Percentiles rank a stretch among this genome's conserved stretches.
phyloP scores from a whole-genome alignment of 2,797 vertebrate species.

The Tokudaia tokunoshimensis region DNA sequence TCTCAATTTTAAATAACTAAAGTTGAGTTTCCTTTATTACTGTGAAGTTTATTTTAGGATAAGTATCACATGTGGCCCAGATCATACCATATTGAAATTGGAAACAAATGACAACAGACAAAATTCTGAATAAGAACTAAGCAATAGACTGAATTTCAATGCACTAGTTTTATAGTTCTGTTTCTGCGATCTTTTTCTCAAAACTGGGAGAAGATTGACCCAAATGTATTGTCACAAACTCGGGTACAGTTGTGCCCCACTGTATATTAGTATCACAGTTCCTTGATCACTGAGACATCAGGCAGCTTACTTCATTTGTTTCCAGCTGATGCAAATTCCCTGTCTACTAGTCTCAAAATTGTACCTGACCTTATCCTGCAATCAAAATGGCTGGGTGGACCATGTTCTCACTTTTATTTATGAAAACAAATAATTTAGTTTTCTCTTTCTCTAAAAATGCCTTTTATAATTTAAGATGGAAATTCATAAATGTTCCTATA shows the following conservation, averaged over 20 bases:
- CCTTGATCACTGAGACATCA: not conserved
- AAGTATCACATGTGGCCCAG: not conserved
- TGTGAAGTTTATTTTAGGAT: constrained; percentile 1
- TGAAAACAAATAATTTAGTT: not conserved
- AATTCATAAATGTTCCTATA: not conserved
- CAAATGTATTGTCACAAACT: not conserved
- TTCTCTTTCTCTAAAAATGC: not conserved
- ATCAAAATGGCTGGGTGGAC: not conserved
- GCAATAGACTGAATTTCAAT: not conserved
- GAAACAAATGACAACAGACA: not conserved
- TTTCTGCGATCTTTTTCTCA: not conserved
- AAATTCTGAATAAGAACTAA: not conserved
- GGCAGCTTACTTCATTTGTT: not conserved
- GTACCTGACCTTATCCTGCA: not conserved
- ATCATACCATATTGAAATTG: not conserved
- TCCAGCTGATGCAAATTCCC: not conserved
- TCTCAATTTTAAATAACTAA: not conserved
- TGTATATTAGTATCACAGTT: not conserved
- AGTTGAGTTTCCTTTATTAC: not conserved
- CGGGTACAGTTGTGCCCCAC: not conserved
- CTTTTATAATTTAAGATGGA: not conserved
- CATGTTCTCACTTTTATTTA: not conserved
- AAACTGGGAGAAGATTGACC: not conserved
- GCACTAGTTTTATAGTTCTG: not conserved
- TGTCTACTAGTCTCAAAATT: not conserved